Evolutionary conservation across 2,797 vertebrate genomes (phyloP).

Genomic region (Denticeps clupeoides): DNA sequence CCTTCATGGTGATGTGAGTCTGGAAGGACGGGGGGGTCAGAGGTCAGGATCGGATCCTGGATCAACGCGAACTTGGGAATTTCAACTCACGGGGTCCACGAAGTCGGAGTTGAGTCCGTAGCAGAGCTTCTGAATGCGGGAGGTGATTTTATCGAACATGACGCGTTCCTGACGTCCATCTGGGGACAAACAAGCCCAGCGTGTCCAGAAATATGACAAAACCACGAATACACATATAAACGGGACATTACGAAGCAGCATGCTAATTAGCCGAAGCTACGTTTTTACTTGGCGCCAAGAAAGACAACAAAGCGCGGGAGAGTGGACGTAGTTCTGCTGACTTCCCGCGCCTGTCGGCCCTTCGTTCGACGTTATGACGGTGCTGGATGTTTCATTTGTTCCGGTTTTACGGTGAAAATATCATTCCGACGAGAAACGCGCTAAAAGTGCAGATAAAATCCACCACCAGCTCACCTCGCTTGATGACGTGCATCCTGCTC

Average conservation of each 20-base stretch:
- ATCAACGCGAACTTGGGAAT: neutral
- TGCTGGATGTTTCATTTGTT: too few species aligned
- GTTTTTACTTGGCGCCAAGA: conserved; percentile 44
- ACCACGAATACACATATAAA: neutral
- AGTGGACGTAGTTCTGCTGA: neutral
- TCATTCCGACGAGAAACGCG: neutral
- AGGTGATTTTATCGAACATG: conserved; percentile 98
- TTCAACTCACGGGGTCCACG: conserved; percentile 80
- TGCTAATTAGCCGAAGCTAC: neutral
- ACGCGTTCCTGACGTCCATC: conserved; percentile 93
- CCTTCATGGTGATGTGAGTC: conserved; percentile 98
- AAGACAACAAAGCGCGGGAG: conserved; percentile 26
- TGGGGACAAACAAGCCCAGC: conserved; percentile 33
- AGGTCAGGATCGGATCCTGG: too few species aligned
- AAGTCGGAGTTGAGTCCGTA: conserved; percentile 91
- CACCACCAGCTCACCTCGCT: conserved; percentile 70
- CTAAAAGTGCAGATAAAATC: neutral
- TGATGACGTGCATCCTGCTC: conserved; percentile 77
- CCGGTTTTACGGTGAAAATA: neutral
- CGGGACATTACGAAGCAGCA: neutral
- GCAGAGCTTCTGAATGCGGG: conserved; percentile 95
- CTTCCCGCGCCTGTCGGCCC: too few species aligned
- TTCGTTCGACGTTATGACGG: neutral
- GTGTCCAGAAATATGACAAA: neutral
- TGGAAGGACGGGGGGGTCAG: conserved; percentile 25